Conservation (phyloP, 2,797 vertebrate genomes). For the Epinephelus awoara region DNA sequence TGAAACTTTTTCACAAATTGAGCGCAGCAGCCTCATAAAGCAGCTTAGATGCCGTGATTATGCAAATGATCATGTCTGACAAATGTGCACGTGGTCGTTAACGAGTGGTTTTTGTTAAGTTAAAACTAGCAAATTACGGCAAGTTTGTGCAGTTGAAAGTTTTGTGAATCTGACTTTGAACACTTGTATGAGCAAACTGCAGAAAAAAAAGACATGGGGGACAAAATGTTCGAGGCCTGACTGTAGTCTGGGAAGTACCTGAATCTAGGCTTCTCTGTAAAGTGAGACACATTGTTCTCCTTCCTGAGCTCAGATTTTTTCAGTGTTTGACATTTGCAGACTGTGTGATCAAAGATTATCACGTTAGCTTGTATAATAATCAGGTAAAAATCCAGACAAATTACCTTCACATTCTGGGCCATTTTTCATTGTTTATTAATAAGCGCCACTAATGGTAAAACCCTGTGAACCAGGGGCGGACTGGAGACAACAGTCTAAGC, state of each 20-base stretch:
- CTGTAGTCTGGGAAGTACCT: background rate
- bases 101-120: background rate
- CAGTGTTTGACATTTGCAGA: constrained; percentile 18
- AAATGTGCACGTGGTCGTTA: background rate
- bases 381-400: constrained; percentile 39
- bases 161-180: background rate
- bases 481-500: constrained; percentile 67
- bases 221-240: background rate
- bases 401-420: constrained; percentile 29
- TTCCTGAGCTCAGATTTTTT: constrained; percentile 6
- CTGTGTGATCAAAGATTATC: constrained; percentile 26
- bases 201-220: no score
- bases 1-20: no score
- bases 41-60: no score
- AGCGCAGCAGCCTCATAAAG: no score
- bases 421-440: constrained; percentile 74
- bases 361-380: constrained; percentile 26
- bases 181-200: background rate
- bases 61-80: background rate
- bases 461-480: constrained; percentile 58
- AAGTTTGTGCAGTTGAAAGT: background rate
- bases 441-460: constrained; percentile 64
- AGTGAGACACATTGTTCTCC: background rate
- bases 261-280: background rate
- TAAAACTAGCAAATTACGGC: background rate